Percentiles rank a stretch among this genome's conserved stretches.
Conservation (phyloP, 1,140 invertebrate species). For the Monochamus saltuarius region DNA sequence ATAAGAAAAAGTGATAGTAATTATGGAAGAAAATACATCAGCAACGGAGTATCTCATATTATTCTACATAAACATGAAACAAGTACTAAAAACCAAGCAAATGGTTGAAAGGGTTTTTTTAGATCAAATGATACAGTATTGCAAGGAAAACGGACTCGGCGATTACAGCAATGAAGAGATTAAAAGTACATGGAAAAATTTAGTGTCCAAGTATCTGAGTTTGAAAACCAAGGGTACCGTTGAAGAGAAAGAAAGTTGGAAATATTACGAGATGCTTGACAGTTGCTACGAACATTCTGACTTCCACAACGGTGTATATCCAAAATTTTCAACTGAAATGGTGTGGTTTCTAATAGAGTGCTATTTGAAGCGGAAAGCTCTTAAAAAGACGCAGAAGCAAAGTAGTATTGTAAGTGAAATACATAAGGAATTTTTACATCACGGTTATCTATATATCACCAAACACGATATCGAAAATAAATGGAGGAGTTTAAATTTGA, state of each 20-base stretch:
- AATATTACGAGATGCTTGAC: conserved; percentile 9
- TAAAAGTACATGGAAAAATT: conserved; percentile 1
- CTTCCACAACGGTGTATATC: neutral
- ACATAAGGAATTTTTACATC: neutral
- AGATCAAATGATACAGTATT: neutral
- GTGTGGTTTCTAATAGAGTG: conserved; percentile 9
- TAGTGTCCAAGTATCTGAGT: neutral
- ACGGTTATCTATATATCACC: conserved; percentile 1
- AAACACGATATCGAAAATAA: conserved; percentile 4
- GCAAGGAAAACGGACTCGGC: neutral
- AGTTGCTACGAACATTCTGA: conserved; percentile 7
- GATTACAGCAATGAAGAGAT: conserved; percentile 5
- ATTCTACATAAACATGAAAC: conserved; percentile 4
- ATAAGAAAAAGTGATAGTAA: neutral
- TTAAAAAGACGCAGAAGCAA: conserved; percentile 2
- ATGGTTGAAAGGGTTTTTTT: conserved; percentile 1
- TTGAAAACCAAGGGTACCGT: neutral
- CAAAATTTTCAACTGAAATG: conserved; percentile 8
- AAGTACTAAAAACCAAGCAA: conserved; percentile 5
- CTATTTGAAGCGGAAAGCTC: neutral
- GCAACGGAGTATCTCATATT: conserved; percentile 2
- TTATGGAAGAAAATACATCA: conserved; percentile 9
- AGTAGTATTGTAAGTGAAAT: neutral
- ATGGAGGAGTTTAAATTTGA: conserved; percentile 8
- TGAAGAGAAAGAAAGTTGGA: conserved; percentile 8